A percentile compares a stretch with the other conserved stretches of the same genome.
phyloP scores from a whole-genome alignment of 2,888 invertebrate genomes.

The Erebia aethiops region DNA sequence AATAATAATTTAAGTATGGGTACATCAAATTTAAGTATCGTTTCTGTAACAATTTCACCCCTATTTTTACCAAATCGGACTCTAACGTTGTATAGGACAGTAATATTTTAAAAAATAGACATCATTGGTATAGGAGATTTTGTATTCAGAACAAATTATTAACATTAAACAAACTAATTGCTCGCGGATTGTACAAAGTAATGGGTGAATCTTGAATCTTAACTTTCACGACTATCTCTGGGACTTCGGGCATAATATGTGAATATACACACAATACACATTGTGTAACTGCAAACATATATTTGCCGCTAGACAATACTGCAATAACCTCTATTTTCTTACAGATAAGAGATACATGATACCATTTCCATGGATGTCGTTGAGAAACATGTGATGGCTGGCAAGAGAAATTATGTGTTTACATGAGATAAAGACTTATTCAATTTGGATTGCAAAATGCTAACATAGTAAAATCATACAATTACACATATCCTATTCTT shows the following conservation, averaged over 20 bases:
- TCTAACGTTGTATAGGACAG: too few relatives aligned
- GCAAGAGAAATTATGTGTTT: slow-evolving; percentile 2
- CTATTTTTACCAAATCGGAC: too few relatives aligned
- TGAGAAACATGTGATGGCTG: slow-evolving; percentile 1
- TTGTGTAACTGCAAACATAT: slow-evolving; percentile 35
- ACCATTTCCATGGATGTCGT: not conserved
- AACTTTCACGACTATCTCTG: slow-evolving; percentile 53
- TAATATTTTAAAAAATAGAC: too few relatives aligned
- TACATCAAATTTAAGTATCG: too few relatives aligned
- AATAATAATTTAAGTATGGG: too few relatives aligned
- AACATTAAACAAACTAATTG: slow-evolving; percentile 38
- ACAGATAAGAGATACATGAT: not conserved
- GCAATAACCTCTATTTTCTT: slow-evolving; percentile 7
- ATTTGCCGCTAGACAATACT: slow-evolving; percentile 17
- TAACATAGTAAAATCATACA: not conserved
- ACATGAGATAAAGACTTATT: not conserved
- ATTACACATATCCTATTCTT: not conserved
- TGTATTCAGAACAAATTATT: not conserved
- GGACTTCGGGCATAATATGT: slow-evolving; percentile 52
- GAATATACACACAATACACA: slow-evolving; percentile 42
- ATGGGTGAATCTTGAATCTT: slow-evolving; percentile 46
- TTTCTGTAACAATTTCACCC: too few relatives aligned
- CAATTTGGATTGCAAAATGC: slow-evolving; percentile 2
- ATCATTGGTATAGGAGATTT: not conserved
- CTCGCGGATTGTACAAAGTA: slow-evolving; percentile 46